phyloP scores from a whole-genome alignment of 92 coral and sea anemone genomes.

The Zoanthus solanderi region DNA sequence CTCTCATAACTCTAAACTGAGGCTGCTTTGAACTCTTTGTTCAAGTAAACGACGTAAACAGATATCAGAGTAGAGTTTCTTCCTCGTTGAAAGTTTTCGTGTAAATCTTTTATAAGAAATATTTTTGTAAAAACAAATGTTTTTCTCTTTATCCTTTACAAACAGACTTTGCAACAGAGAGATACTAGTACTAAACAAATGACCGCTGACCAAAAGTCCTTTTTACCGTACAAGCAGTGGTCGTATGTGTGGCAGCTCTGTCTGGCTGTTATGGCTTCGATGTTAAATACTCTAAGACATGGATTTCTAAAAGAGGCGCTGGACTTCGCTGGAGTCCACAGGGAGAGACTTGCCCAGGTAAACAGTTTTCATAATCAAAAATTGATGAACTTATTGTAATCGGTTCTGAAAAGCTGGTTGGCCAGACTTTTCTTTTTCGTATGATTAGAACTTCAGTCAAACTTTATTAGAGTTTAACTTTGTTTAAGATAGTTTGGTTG shows the following conservation, averaged over 20 bases:
- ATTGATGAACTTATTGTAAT: background rate
- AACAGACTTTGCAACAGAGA: slow-evolving; percentile 20
- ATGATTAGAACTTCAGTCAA: too few species aligned
- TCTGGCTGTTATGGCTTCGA: slow-evolving; percentile 93
- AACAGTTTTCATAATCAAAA: background rate
- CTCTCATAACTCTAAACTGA: too few species aligned
- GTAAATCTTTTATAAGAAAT: background rate
- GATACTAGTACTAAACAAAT: slow-evolving; percentile 40
- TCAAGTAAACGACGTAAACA: too few species aligned
- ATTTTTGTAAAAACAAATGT: background rate
- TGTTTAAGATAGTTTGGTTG: too few species aligned
- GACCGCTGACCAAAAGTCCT: slow-evolving; percentile 25
- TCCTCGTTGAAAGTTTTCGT: too few species aligned
- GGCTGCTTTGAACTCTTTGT: too few species aligned
- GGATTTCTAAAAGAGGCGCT: slow-evolving; percentile 93
- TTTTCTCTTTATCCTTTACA: background rate
- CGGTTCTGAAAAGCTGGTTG: background rate
- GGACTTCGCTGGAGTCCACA: slow-evolving; percentile 96
- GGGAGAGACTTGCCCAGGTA: slow-evolving; percentile 89
- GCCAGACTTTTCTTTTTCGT: too few species aligned
- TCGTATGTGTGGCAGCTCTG: slow-evolving; percentile 89
- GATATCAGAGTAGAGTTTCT: too few species aligned
- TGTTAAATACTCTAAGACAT: slow-evolving; percentile 88
- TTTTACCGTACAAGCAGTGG: slow-evolving; percentile 68
- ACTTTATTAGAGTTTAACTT: too few species aligned